phyloP scores from a whole-genome alignment of 2,888 invertebrate species.

The Drosophila setosimentum region DNA sequence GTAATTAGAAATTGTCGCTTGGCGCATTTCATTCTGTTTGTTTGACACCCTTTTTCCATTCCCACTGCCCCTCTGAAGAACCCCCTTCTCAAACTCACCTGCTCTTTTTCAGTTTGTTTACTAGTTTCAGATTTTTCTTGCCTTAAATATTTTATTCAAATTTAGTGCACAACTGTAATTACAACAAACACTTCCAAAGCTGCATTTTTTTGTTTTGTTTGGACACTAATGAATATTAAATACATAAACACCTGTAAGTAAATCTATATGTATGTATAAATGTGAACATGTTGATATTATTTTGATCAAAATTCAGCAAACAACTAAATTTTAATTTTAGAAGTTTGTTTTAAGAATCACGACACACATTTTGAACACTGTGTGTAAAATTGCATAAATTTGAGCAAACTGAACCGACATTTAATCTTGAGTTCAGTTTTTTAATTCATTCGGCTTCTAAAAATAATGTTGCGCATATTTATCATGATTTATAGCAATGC shows the following conservation, averaged over 20 bases:
- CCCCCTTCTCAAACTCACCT: neutral
- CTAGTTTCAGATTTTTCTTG: slow-evolving; percentile 48
- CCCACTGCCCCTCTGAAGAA: neutral
- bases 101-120: slow-evolving; percentile 1
- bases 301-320: neutral
- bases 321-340: neutral
- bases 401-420: neutral
- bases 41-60: slow-evolving; percentile 38
- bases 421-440: accelerated
- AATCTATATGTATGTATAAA: neutral
- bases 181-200: slow-evolving; percentile 16
- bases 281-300: neutral
- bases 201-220: neutral
- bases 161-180: slow-evolving; percentile 43
- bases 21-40: slow-evolving; percentile 77
- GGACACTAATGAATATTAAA: neutral
- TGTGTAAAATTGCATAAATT: neutral
- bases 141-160: slow-evolving; percentile 54
- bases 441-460: neutral
- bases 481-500: neutral
- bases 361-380: neutral
- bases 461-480: neutral
- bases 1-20: slow-evolving; percentile 83
- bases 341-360: neutral
- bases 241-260: neutral